Conservation (phyloP, 2,113 vertebrate genomes). For the Thinocorus orbignyianus region DNA sequence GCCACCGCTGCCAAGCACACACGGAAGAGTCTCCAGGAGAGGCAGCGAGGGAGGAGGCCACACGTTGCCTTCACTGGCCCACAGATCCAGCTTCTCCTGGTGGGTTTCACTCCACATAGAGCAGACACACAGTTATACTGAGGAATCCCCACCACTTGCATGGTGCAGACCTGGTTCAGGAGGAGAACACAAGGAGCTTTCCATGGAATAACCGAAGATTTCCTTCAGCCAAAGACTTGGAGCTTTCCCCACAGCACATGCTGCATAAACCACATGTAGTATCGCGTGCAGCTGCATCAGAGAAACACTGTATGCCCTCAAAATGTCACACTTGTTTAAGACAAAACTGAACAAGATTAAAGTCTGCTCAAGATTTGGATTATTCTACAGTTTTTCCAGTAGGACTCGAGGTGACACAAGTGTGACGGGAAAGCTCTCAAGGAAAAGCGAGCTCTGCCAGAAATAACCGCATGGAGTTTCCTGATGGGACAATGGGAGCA, state of each 20-base stretch:
- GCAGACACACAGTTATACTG: neutral
- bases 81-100: rapidly evolving
- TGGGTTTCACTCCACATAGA: rapidly evolving
- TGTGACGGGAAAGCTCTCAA: neutral
- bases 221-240: neutral
- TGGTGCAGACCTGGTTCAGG: neutral
- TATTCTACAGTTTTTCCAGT: neutral
- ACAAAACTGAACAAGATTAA: neutral
- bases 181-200: neutral
- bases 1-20: neutral
- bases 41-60: neutral
- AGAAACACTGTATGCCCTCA: neutral
- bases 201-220: neutral
- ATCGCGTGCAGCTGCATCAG: neutral
- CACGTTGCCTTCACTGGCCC: rapidly evolving
- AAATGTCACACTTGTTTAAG: slow-evolving; percentile 8
- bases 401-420: neutral
- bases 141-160: neutral
- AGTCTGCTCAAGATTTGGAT: neutral
- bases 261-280: rapidly evolving
- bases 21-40: rapidly evolving
- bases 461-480: neutral
- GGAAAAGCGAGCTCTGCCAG: neutral
- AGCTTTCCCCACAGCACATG: neutral
- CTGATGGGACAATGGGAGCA: rapidly evolving